Evolutionary conservation across 2,888 invertebrate genomes (phyloP).

Genomic region (Melanchra persicariae): DNA sequence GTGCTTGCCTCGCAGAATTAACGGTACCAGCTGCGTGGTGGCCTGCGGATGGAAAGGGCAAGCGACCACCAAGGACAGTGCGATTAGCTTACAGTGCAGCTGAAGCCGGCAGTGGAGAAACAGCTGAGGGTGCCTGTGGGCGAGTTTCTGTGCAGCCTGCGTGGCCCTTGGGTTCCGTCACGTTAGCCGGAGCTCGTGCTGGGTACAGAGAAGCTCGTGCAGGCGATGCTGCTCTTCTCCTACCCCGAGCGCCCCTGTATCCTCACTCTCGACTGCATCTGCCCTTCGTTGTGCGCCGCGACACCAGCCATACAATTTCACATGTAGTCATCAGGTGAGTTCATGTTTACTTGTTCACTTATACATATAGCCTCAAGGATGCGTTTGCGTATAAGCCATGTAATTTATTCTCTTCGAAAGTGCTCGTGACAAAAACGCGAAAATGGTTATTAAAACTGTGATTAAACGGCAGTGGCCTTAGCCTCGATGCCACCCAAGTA

Average conservation of each 20-base stretch:
- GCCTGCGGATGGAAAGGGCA: constrained; percentile 92
- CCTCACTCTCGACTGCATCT: constrained; percentile 97
- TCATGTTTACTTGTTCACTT: not conserved
- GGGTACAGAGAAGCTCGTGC: constrained; percentile 96
- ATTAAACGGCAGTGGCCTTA: constrained; percentile 31
- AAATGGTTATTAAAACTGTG: constrained; percentile 25
- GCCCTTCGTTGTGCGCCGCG: constrained; percentile 96
- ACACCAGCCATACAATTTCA: constrained; percentile 92
- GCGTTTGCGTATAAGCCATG: not conserved
- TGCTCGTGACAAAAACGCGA: constrained; percentile 1
- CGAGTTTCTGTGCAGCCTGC: constrained; percentile 92
- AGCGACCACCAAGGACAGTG: constrained; percentile 93
- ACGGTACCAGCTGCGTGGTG: constrained; percentile 98
- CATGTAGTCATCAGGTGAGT: constrained; percentile 96
- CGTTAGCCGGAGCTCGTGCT: constrained; percentile 94
- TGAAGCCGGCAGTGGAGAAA: constrained; percentile 93
- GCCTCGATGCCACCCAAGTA: constrained; percentile 67
- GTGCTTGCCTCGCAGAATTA: constrained; percentile 97
- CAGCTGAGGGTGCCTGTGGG: constrained; percentile 93
- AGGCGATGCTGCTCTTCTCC: constrained; percentile 95
- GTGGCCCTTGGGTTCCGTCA: constrained; percentile 92
- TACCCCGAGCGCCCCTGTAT: constrained; percentile 97
- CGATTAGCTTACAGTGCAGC: constrained; percentile 97
- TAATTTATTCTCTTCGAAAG: constrained; percentile 17
- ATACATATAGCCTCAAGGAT: not conserved